Base-by-base conservation (phyloP, 2,113 vertebrate species). In the Pampusana beccarii region DNA sequence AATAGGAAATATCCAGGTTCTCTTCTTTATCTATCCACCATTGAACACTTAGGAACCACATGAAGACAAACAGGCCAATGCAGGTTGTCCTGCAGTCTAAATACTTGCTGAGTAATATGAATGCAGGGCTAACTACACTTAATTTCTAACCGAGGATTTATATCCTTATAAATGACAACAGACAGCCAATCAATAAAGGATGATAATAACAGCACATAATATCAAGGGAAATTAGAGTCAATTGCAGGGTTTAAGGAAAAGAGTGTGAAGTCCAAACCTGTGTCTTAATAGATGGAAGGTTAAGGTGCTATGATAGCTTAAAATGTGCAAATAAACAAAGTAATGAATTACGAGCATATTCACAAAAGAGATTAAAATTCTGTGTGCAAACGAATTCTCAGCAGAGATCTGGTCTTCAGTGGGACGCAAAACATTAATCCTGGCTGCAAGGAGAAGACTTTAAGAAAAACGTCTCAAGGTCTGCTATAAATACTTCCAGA, bases 151-250 rank as follows among this genome's bases (percentile, higher is more conserved):
- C 81, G 88, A 95, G 96, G 95, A 97, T 97, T 98, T 97, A 97
- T 97, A 97, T 83, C 78, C 93, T 95, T 93, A 51, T 23, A 86
- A 95, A 97, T 81, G 96, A 91, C 90, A 95, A 92, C 79, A 89
- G 98, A 95, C 96, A 97, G 94, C 86, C 75, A 90, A 95, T 98
- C 98, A 94, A 97, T 97, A 97, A 92, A 81, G 96, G 89, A 90
- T 95, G 95, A 97, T 97, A 94, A 97, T 94, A 97, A 96, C 93
- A 90, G 95, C 92, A 71, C 92, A 89, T 94, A 95, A 95, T 97
- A 97, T 95, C 96, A 97, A 92, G 97, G 97, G 92, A 97, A 97
- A 90, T 98, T 93, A 98, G 93, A 93, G 94, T 96, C 96, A 94
- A 90, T 65, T 91, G 95, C 67, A 67, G 33, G 74, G 53, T 95